Base-by-base conservation (phyloP, 2,113 vertebrate species). In the Dicentrarchus labrax region DNA sequence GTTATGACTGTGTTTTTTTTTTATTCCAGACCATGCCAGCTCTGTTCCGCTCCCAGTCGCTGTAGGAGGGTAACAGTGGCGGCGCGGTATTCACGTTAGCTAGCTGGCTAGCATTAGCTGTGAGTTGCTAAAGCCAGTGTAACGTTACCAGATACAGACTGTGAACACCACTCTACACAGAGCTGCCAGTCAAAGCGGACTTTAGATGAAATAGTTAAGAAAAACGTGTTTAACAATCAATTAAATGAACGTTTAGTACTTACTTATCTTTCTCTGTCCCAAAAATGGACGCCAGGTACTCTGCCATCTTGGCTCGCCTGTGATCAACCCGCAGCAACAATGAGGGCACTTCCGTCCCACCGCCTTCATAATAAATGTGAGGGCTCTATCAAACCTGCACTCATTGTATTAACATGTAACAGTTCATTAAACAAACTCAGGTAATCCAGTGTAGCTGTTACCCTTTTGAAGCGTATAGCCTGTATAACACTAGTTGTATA, bases 261-360 rank as follows among this genome's bases (percentile, higher is more conserved):
- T 94, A 98, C 97, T 98, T 98, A 95, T 98, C 97, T 94, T 98
- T 98, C 83, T 98, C 97, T 89, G 97, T 98, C 73, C 97, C 97
- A 96, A 98, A 98, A 94, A 98, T 98, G 96, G 97, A 98, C 78
- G 97, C 97, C 94, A 98, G 91, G 81, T 98, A 98, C 91, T 98
- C 97, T 93, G 97, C 97, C 97, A 98, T 98, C 95, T 97, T 97
- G 90, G 83, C 82, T 80, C 57, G 84, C 60, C 72, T 61, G 57
- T 39, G 76, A 51, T 57, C 65, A 66, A 45, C 1, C 19, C 8
- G 17, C 84, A 43, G 80, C 81, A 61, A 39, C 66, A 61, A 24
- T 4, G 19, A n/a, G 4, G 19, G 30, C 39, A 3, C 67, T 83
- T 89, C 91, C 90, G 84, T 5, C 2, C 2, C 8, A 2, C 0